These are phyloP conservation scores for Hirtodrosophila duncani DNA, from an alignment of 2,888 invertebrate species.

Conservation along the genomic window DNA sequence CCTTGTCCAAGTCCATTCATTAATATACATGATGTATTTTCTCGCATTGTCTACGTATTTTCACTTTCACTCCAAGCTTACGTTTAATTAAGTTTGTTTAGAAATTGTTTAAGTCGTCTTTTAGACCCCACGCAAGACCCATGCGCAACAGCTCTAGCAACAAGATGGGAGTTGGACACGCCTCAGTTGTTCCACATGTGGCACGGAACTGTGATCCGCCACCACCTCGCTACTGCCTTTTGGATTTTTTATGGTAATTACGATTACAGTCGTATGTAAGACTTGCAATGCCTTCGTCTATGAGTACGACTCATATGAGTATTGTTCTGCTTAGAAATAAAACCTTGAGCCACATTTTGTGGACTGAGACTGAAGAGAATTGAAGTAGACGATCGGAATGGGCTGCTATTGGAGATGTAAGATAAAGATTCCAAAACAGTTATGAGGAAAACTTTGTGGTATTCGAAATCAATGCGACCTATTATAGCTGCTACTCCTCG, in stretches of 20 bases:
- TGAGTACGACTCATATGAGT: constrained; percentile 29
- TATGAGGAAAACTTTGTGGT: constrained; percentile 17
- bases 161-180: constrained; percentile 16
- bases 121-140: constrained; percentile 5
- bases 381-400: constrained; percentile 15
- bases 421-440: background rate
- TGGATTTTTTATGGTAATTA: constrained; percentile 40
- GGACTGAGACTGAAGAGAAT: too few relatives aligned
- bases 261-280: constrained; percentile 17
- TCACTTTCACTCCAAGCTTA: constrained; percentile 38
- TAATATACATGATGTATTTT: constrained; percentile 11
- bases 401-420: constrained; percentile 16
- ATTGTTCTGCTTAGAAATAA: constrained; percentile 42
- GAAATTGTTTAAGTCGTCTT: constrained; percentile 9
- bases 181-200: constrained; percentile 40
- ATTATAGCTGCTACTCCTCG: too few relatives aligned
- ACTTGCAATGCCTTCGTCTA: constrained; percentile 12
- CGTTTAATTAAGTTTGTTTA: constrained; percentile 7
- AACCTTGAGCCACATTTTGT: constrained; percentile 53
- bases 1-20: too few relatives aligned
- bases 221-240: constrained; percentile 18
- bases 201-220: constrained; percentile 47
- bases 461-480: too few relatives aligned
- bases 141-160: constrained; percentile 5
- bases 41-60: constrained; percentile 6